Evolutionary conservation across 2,888 invertebrate species (phyloP).

Genomic region (Caenorhabditis wallacei): DNA sequence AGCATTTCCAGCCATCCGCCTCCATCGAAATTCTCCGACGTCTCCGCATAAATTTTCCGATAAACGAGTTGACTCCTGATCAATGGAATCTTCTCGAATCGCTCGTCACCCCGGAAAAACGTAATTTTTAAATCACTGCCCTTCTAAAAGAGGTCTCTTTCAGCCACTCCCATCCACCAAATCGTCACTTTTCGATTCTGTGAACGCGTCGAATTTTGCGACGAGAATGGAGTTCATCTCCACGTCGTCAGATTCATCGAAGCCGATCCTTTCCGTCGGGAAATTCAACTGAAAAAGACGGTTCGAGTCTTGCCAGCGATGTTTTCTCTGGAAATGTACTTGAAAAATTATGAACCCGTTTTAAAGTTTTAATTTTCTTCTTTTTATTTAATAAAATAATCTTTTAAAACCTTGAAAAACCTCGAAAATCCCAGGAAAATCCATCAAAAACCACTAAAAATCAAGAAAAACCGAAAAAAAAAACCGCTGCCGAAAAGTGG

Average conservation of each 20-base stretch:
- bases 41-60: conserved; percentile 13
- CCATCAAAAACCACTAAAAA: too few species aligned
- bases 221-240: conserved; percentile 31
- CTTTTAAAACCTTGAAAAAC: neutral
- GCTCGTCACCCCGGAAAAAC: conserved; percentile 4
- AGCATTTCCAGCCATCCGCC: neutral
- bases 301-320: conserved; percentile 16
- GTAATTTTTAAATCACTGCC: neutral
- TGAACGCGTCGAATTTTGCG: conserved; percentile 34
- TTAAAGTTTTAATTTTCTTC: conserved; percentile 19
- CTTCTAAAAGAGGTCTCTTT: neutral
- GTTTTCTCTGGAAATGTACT: conserved; percentile 37
- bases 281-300: conserved; percentile 46
- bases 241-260: conserved; percentile 41
- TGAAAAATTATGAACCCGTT: conserved; percentile 27
- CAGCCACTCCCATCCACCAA: conserved; percentile 12
- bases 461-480: neutral
- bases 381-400: neutral
- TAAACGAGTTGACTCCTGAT: conserved; percentile 23
- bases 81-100: conserved; percentile 35
- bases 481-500: conserved; percentile 24
- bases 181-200: conserved; percentile 40
- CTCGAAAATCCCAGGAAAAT: neutral
- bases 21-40: neutral
- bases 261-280: conserved; percentile 25